Base-by-base conservation (phyloP, 1,140 invertebrate species). In the Drosophila subpulchrella region DNA sequence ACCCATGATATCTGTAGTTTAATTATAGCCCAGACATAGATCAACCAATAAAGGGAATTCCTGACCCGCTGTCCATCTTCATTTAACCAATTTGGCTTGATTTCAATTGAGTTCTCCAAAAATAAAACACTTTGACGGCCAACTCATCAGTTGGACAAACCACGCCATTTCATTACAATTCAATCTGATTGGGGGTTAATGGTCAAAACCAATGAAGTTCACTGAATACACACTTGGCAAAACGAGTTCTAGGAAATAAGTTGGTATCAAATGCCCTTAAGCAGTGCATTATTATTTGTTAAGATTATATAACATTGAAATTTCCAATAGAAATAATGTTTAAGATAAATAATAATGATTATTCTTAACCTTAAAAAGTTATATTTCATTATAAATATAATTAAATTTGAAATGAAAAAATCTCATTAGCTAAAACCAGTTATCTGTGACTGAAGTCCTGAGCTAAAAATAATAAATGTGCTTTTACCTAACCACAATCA, bases 151-250 rank as follows among this genome's bases (percentile, higher is more conserved):
- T 47, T 66, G 71, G 71, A 62, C 56, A 38, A 50, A 72, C 65
- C 72, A 59, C 54, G 57, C 61, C 46, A 68, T 65, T 78, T 50
- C 53, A 71, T 72, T 67, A 38, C 60, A 24, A 46, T 51, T 61
- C 56, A 32, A 72, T 68, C 51, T 60, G 41, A 8, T 54, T 57
- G 15, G n/a, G 47, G 42, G 63, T 70, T 42, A 70, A 47, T 39
- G 24, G 63, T 68, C 63, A 34, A 57, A 41, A 30, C 13, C 65
- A 70, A 63, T 50, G 8, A 71, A 85, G 46, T 77, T 74, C 66
- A 62, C 65, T 66, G 42, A 41, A 61, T 66, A 53, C 32, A 38
- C 20, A 38, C 34, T 20, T 32, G 13, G 13, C 17, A 20, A 63
- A 66, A 38, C 12, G 12, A 12, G 20, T 30, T 62, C n/a, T 4